A percentile compares a stretch with the other conserved stretches of the same genome.
These are phyloP conservation scores for Holacanthus passer DNA, from an alignment of 2,113 vertebrate species.

Conservation along the genomic window DNA sequence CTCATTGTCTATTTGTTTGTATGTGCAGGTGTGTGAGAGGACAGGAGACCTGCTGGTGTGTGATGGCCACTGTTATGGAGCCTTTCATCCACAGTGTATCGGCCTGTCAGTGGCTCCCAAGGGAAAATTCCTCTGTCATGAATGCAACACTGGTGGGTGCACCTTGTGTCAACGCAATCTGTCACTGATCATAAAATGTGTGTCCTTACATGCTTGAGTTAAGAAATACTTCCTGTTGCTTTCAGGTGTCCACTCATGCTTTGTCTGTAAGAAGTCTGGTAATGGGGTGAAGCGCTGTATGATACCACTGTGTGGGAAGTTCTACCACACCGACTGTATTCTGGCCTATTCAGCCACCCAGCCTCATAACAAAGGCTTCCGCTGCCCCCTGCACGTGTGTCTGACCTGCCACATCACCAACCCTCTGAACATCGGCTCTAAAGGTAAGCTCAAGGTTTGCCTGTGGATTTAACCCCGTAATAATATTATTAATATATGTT, in stretches of 20 bases:
- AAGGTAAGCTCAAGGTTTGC: slow-evolving; percentile 84
- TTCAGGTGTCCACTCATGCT: slow-evolving; percentile 93
- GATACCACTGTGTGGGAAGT: slow-evolving; percentile 96
- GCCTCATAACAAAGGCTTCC: slow-evolving; percentile 92
- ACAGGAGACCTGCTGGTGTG: slow-evolving; percentile 94
- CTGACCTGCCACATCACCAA: slow-evolving; percentile 94
- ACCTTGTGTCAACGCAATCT: background rate
- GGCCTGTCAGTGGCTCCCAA: slow-evolving; percentile 91
- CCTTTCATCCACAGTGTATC: slow-evolving; percentile 96
- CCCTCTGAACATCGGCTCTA: slow-evolving; percentile 91
- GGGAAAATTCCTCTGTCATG: slow-evolving; percentile 94
- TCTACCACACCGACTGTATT: slow-evolving; percentile 94
- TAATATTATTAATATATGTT: background rate
- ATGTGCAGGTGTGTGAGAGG: slow-evolving; percentile 93
- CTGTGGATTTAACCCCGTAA: background rate
- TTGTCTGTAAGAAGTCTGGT: slow-evolving; percentile 93
- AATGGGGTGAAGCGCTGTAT: slow-evolving; percentile 94
- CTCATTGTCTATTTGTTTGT: slow-evolving; percentile 18
- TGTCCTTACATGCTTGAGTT: background rate
- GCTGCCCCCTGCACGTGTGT: slow-evolving; percentile 97
- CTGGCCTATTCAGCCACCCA: slow-evolving; percentile 88
- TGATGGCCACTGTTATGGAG: slow-evolving; percentile 97
- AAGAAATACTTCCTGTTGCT: background rate
- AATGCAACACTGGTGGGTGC: slow-evolving; percentile 92
- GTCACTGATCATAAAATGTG: background rate